Percentiles rank a stretch among this genome's conserved stretches.
phyloP scores from a whole-genome alignment of 2,797 vertebrate species.

The Glossophaga mutica region DNA sequence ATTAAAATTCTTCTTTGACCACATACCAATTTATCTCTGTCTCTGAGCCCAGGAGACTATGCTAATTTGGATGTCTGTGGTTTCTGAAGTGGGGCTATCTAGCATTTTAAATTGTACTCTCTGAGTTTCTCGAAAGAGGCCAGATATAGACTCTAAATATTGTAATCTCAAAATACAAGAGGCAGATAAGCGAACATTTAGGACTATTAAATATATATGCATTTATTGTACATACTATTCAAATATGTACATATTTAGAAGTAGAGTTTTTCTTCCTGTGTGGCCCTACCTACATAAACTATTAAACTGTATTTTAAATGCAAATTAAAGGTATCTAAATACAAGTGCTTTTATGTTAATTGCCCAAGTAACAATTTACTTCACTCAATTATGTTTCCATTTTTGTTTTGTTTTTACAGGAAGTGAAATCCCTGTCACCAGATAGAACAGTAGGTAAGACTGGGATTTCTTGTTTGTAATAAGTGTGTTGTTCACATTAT shows the following conservation, averaged over 20 bases:
- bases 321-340: constrained; percentile 70
- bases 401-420: constrained; percentile 70
- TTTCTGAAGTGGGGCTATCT: constrained; percentile 27
- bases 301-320: constrained; percentile 61
- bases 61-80: constrained; percentile 52
- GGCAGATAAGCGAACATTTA: background rate
- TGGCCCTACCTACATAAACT: constrained; percentile 49
- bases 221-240: constrained; percentile 14
- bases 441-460: constrained; percentile 62
- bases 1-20: constrained; percentile 55
- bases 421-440: constrained; percentile 63
- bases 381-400: constrained; percentile 53
- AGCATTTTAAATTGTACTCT: constrained; percentile 36
- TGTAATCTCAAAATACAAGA: constrained; percentile 33
- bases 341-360: constrained; percentile 64
- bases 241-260: constrained; percentile 11
- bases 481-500: constrained; percentile 70
- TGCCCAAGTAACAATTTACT: constrained; percentile 68
- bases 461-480: constrained; percentile 69
- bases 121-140: constrained; percentile 36
- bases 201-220: background rate
- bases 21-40: background rate
- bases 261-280: constrained; percentile 57
- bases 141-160: constrained; percentile 34
- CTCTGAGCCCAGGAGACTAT: background rate